Conservation (phyloP, 2,797 vertebrate species). For the Heteromormyrus szaboi region DNA sequence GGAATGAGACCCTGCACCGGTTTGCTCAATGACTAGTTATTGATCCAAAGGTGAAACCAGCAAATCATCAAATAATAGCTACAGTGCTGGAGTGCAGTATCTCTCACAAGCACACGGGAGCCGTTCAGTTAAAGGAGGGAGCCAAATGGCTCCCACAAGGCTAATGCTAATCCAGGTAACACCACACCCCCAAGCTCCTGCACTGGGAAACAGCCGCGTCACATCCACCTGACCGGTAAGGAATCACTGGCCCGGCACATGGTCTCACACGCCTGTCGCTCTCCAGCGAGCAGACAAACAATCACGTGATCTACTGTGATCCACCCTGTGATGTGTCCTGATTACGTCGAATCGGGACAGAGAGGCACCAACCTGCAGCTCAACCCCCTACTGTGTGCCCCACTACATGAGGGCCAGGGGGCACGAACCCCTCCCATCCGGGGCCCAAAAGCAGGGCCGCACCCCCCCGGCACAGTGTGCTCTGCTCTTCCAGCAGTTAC, state of each 20-base stretch:
- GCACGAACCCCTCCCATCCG: neutral
- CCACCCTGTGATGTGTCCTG: neutral
- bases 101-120: neutral
- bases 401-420: neutral
- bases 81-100: neutral
- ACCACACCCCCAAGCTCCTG: neutral
- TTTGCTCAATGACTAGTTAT: neutral
- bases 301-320: neutral
- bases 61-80: neutral
- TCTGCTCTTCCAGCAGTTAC: conserved; percentile 53
- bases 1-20: neutral
- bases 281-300: neutral
- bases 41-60: neutral
- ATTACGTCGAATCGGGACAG: neutral
- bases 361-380: neutral
- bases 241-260: neutral
- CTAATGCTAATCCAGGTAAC: neutral
- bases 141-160: neutral
- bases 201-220: neutral
- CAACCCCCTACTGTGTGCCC: neutral
- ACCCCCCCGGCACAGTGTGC: conserved; percentile 38
- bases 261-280: neutral
- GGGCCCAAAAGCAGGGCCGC: conserved; percentile 1
- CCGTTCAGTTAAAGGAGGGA: neutral
- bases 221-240: neutral